Percentiles rank a stretch among this genome's conserved stretches.
phyloP scores from a whole-genome alignment of 1,140 invertebrate species.

The Drosophila leontia region DNA sequence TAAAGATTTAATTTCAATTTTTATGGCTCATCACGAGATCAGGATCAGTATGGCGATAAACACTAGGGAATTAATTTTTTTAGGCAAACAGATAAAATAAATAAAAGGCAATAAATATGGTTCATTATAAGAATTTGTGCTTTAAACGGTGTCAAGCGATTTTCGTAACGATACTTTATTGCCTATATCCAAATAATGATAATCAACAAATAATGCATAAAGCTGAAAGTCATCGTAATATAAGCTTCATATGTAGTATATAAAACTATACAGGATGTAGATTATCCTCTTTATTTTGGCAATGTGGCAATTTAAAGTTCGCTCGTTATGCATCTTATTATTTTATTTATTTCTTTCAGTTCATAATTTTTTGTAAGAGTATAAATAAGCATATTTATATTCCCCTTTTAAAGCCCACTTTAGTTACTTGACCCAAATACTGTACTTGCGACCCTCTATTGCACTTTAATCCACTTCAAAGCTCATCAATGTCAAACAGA shows the following conservation, averaged over 20 bases:
- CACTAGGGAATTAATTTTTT: constrained; percentile 20
- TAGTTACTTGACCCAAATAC: background rate
- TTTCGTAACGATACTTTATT: background rate
- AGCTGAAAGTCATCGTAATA: background rate
- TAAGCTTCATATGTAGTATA: background rate
- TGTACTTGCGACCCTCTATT: background rate
- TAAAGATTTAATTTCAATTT: constrained; percentile 71
- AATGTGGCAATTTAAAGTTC: background rate
- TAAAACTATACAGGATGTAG: background rate
- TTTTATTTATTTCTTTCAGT: background rate
- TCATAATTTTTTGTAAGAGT: background rate
- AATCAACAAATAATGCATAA: background rate
- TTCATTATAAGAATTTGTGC: background rate
- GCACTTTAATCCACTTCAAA: constrained; percentile 15
- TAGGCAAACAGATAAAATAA: constrained; percentile 1
- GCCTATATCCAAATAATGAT: background rate
- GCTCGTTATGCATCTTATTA: background rate
- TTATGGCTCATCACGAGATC: constrained; percentile 56
- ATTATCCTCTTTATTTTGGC: background rate
- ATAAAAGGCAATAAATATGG: background rate
- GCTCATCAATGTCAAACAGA: constrained; percentile 40
- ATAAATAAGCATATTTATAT: background rate
- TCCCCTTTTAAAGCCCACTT: background rate
- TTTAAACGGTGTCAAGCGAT: background rate
- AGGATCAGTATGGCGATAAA: constrained; percentile 29